Conservation (phyloP, 2,888 invertebrate genomes). For the Augochlorella aurata region DNA sequence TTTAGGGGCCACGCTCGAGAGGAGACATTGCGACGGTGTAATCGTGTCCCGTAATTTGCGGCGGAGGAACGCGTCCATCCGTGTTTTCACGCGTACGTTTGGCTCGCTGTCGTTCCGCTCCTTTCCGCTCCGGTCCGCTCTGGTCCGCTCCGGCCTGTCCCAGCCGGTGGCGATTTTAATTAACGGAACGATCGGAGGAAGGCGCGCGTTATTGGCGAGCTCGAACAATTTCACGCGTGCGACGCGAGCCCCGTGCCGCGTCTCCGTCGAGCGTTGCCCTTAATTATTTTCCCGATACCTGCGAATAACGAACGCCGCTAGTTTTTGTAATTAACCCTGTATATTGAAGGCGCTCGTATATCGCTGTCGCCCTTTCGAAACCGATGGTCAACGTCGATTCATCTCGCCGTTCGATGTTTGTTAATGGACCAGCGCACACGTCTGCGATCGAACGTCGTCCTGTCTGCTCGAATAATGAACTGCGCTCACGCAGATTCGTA, state of each 20-base stretch:
- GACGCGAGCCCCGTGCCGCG: background rate
- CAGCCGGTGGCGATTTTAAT: conserved; percentile 14
- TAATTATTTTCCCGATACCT: conserved; percentile 46
- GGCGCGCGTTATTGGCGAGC: background rate
- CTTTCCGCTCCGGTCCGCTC: too few species aligned
- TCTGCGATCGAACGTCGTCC: too few species aligned
- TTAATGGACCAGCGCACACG: too few species aligned
- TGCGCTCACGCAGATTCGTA: too few species aligned
- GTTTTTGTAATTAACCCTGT: conserved; percentile 28
- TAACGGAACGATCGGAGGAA: conserved; percentile 3
- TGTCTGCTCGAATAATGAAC: too few species aligned
- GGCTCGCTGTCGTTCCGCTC: background rate
- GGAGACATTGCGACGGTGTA: conserved; percentile 18
- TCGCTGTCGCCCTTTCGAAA: background rate
- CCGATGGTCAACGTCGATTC: too few species aligned
- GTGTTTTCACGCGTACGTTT: background rate
- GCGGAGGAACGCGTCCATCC: background rate
- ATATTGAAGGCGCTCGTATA: background rate
- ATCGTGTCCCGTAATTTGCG: conserved; percentile 33
- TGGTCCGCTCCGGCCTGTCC: too few species aligned
- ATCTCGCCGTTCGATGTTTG: too few species aligned
- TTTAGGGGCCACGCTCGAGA: conserved; percentile 28
- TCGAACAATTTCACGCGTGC: background rate
- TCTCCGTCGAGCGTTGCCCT: background rate
- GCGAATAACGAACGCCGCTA: conserved; percentile 16